Conservation (phyloP, 2,888 invertebrate genomes). For the Nemoura dubitans region DNA sequence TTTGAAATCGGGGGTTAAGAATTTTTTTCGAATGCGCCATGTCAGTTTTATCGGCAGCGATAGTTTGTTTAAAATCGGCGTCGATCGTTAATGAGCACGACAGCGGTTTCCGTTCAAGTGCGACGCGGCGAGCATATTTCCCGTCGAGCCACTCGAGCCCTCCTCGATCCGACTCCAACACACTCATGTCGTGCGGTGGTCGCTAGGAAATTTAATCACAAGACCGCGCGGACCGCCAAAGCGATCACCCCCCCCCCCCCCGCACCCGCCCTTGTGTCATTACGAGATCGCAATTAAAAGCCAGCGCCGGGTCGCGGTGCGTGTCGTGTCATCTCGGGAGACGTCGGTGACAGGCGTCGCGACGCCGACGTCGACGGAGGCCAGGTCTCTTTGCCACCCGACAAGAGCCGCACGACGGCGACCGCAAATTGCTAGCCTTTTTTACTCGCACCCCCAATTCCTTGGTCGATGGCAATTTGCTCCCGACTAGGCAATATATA, state of each 20-base stretch:
- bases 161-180: too few species aligned
- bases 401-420: conserved; percentile 13
- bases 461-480: conserved; percentile 32
- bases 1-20: too few species aligned
- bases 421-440: conserved; percentile 39
- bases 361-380: not conserved
- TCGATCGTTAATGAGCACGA: not conserved
- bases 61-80: not conserved
- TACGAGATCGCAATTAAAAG: not conserved
- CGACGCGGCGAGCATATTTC: too few species aligned
- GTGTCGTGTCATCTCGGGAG: not conserved
- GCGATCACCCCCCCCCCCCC: not conserved
- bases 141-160: too few species aligned
- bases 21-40: too few species aligned
- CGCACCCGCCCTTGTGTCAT: not conserved
- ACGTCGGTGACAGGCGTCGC: not conserved
- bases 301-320: not conserved
- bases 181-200: too few species aligned
- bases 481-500: conserved; percentile 1
- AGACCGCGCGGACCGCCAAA: not conserved
- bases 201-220: not conserved
- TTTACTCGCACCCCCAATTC: not conserved
- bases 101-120: not conserved
- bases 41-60: too few species aligned
- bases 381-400: not conserved